Percentiles rank a stretch among this genome's conserved stretches.
Conservation (phyloP, 1,140 invertebrate species). For the Scaptomyza pallida region DNA sequence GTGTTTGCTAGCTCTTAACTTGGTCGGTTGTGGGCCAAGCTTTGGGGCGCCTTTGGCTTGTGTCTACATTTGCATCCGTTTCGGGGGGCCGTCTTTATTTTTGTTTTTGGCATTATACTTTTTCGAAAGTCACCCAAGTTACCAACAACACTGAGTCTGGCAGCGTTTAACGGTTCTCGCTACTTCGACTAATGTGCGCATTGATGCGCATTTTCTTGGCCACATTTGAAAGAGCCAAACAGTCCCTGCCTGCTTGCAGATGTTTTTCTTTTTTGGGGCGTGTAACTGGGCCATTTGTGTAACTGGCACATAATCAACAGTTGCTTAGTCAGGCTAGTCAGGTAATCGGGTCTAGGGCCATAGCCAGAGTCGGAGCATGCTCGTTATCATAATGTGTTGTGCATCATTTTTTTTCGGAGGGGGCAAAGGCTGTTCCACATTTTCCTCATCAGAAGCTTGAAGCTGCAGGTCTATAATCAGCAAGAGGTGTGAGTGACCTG, state of each 20-base stretch:
- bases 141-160: conserved; percentile 14
- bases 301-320: conserved; percentile 80
- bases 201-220: conserved; percentile 64
- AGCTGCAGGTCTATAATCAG: conserved; percentile 35
- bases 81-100: conserved; percentile 27
- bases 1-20: neutral
- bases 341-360: conserved; percentile 31
- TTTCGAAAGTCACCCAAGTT: conserved; percentile 69
- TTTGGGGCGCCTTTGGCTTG: conserved; percentile 59
- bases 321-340: conserved; percentile 63
- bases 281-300: conserved; percentile 77
- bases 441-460: conserved; percentile 6
- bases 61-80: conserved; percentile 81
- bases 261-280: conserved; percentile 40
- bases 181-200: conserved; percentile 71
- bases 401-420: conserved; percentile 44
- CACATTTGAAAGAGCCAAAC: conserved; percentile 19
- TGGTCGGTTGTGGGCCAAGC: conserved; percentile 24
- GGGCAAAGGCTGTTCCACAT: conserved; percentile 41
- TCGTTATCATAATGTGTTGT: conserved; percentile 80
- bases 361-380: conserved; percentile 59
- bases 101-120: conserved; percentile 20
- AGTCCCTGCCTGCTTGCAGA: conserved; percentile 5
- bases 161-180: conserved; percentile 66
- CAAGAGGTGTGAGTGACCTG: conserved; percentile 69